Evolutionary conservation across 1,140 invertebrate genomes (phyloP).

Genomic region (Caerostris darwini): DNA sequence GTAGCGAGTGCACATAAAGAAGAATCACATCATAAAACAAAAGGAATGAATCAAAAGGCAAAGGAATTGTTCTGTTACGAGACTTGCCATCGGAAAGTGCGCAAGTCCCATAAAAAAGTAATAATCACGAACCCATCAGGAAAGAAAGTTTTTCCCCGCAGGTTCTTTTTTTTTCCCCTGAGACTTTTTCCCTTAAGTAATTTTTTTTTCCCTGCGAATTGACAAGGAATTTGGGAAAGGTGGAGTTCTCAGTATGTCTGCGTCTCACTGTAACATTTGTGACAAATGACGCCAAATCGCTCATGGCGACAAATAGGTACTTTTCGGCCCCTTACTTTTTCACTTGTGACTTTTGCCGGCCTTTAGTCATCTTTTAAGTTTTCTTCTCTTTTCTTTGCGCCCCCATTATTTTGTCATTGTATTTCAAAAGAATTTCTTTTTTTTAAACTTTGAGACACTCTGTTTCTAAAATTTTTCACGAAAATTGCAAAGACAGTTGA

Average conservation of each 20-base stretch:
- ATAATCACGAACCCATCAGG: background rate
- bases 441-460: background rate
- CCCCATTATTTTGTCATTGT: background rate
- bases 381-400: background rate
- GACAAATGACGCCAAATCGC: slow-evolving; percentile 23
- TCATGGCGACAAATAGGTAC: slow-evolving; percentile 37
- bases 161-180: background rate
- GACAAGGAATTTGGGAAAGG: background rate
- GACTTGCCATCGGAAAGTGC: background rate
- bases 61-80: background rate
- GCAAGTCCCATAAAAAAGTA: background rate
- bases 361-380: background rate
- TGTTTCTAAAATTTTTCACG: background rate
- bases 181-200: background rate
- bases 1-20: background rate
- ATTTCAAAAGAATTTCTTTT: background rate
- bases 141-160: background rate
- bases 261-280: background rate
- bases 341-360: background rate
- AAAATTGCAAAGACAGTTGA: too few relatives aligned
- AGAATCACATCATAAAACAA: background rate
- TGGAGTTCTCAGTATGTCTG: background rate
- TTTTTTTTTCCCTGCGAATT: background rate
- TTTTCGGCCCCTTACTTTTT: background rate
- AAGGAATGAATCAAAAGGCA: background rate